Base-by-base conservation (phyloP, 2,113 vertebrate genomes). In the Alligator mississippiensis region DNA sequence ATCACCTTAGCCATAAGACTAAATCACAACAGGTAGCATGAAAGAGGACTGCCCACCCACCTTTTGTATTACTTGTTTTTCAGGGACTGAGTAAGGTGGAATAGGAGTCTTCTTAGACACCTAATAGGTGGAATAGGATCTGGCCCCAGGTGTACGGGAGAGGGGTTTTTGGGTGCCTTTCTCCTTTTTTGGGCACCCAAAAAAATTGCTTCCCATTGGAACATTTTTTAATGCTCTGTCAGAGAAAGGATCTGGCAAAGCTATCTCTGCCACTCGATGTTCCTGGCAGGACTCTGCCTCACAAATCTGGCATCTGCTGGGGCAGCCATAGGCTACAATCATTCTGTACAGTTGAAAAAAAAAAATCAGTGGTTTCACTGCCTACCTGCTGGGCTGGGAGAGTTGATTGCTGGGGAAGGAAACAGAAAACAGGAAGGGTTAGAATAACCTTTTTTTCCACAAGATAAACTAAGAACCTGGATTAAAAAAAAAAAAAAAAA, bases 381-480 rank as follows among this genome's bases (percentile, higher is more conserved):
- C 97, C 97, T 96, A 98, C 97, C 97, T 93, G 96, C 85, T 87
- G 96, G 97, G 75, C 93, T 98, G 76, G 97, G 97, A 82, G 96
- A 97, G 94, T 64, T 97, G 96, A 96, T 96, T 84, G 97, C 97
- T 98, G 77, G 75, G 93, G 96, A 85, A 97, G 34, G 30, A 95
- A 96, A 94, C 0, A 95, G 85, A 97, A 97, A 96, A 91, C 66
- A 90, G 62, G 21, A 90, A 70, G n/a, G 83, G 77, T 96, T 79
- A 96, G 92, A 95, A 94, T 28, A 93, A 34, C 64, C 63, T 79
- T 59, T 76, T 82, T 27, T 82, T 57, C 28, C 11, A 64, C 72
- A 91, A 92, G 83, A 3, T 58, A 93, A 74, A 93, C 61, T 60
- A 6, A 91, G 70, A 91, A 75, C 85, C 25, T 58, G n/a, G 92